Percentiles rank a stretch among this genome's conserved stretches.
Conservation (phyloP, 2,888 invertebrate genomes). For the Caenorhabditis drosophilae region DNA sequence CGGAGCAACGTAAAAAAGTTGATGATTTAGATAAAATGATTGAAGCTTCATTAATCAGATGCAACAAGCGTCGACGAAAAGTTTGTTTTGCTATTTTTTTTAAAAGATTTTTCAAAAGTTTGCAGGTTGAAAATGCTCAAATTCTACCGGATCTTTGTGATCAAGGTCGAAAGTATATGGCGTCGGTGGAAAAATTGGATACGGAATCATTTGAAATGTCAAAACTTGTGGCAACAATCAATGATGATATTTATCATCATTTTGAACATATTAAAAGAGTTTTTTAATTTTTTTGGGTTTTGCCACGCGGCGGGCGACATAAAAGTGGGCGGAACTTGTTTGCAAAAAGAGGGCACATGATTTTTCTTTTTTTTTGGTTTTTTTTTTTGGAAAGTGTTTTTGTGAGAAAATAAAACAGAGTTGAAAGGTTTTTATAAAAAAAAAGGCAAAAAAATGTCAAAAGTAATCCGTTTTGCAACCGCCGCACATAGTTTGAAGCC, state of each 20-base stretch:
- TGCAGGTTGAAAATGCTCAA: background rate
- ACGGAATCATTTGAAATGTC: background rate
- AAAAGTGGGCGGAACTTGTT: background rate
- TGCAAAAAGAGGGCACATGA: background rate
- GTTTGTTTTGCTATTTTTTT: no score
- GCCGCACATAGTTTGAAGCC: no score
- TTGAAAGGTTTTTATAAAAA: no score
- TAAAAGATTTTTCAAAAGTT: no score
- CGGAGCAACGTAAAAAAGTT: background rate
- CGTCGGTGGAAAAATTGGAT: background rate
- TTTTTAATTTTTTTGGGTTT: background rate
- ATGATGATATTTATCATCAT: background rate
- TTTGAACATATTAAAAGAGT: constrained; percentile 1
- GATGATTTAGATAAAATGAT: background rate
- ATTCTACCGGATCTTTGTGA: constrained; percentile 1
- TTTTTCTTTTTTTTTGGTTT: no score
- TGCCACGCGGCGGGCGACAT: background rate
- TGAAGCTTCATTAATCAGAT: background rate
- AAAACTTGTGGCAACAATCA: background rate
- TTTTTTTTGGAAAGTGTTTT: no score
- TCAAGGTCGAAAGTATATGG: background rate
- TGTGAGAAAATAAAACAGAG: no score
- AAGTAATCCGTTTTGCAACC: no score
- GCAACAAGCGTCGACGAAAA: background rate
- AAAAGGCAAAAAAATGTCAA: background rate